phyloP scores from a whole-genome alignment of 2,113 vertebrate species.

The Leuciscus idus region DNA sequence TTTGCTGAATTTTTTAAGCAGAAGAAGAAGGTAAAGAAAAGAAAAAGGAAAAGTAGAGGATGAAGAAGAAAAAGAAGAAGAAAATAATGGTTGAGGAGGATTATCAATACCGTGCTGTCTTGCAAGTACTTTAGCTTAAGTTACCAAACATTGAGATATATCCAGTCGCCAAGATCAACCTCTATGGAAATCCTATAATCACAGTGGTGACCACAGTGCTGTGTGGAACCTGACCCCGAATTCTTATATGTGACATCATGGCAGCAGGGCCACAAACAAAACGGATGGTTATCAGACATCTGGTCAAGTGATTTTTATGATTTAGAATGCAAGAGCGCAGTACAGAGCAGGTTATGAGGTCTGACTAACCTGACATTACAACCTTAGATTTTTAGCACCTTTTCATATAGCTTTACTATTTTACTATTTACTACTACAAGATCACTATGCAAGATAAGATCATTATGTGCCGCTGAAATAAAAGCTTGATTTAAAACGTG shows the following conservation, averaged over 20 bases:
- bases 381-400: not conserved
- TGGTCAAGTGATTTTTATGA: conserved; percentile 20
- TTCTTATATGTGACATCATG: not conserved
- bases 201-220: not conserved
- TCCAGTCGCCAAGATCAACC: not conserved
- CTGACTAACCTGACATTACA: conserved; percentile 4
- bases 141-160: not conserved
- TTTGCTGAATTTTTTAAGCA: not conserved
- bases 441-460: too few species aligned
- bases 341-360: not conserved
- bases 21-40: not conserved
- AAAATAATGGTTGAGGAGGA: not conserved
- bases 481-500: not conserved
- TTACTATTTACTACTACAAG: not conserved
- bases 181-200: not conserved
- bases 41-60: not conserved
- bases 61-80: too few species aligned
- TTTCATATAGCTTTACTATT: not conserved
- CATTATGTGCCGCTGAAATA: not conserved
- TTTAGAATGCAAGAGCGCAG: conserved; percentile 20
- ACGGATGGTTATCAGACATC: not conserved
- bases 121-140: not conserved
- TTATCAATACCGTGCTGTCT: not conserved
- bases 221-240: not conserved
- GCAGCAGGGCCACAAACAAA: conserved; percentile 20